phyloP scores from a whole-genome alignment of 2,113 vertebrate species.

The Dicerorhinus sumatrensis region DNA sequence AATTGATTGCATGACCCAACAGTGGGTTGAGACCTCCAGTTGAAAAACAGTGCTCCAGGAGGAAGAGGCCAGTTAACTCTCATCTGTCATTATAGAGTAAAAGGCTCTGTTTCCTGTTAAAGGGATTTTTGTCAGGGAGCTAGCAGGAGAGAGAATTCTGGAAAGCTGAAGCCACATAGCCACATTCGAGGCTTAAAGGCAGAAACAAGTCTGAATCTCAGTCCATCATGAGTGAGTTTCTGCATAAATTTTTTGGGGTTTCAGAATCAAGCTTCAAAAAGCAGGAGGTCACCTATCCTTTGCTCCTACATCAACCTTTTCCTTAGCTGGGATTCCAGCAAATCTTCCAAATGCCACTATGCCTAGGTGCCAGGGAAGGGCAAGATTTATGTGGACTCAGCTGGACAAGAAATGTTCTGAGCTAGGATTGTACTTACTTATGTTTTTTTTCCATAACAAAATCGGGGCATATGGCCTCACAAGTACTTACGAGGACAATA shows the following conservation, averaged over 20 bases:
- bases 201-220: neutral
- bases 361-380: slow-evolving; percentile 34
- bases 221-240: neutral
- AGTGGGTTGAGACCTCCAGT: neutral
- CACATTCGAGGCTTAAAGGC: neutral
- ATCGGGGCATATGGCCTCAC: slow-evolving; percentile 53
- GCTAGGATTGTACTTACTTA: slow-evolving; percentile 49
- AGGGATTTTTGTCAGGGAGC: neutral
- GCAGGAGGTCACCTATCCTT: neutral
- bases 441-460: slow-evolving; percentile 67
- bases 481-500: slow-evolving; percentile 70
- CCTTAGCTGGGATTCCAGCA: slow-evolving; percentile 43
- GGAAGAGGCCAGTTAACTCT: slow-evolving; percentile 8
- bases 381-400: slow-evolving; percentile 63
- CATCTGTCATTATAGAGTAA: neutral
- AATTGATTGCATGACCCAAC: slow-evolving; percentile 4
- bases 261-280: slow-evolving; percentile 31
- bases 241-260: neutral
- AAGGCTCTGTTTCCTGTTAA: neutral
- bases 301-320: neutral
- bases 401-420: slow-evolving; percentile 68
- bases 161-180: neutral
- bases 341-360: slow-evolving; percentile 44
- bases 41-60: neutral
- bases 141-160: slow-evolving; percentile 32